phyloP scores from a whole-genome alignment of 1,140 invertebrate species.

The Anoplophora glabripennis region DNA sequence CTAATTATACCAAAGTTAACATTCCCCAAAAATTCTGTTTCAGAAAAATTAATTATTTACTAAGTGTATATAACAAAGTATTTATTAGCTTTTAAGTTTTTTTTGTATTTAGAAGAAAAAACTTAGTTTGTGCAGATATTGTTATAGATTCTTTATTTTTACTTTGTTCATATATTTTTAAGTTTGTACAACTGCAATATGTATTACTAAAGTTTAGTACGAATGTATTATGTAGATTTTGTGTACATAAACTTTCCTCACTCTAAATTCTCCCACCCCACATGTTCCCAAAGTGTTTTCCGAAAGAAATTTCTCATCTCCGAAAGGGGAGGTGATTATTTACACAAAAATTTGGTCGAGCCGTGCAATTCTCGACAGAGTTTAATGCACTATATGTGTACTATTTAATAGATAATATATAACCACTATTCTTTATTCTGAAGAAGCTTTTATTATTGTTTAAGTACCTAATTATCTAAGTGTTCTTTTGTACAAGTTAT shows the following conservation, averaged over 20 bases:
- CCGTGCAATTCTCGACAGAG: not conserved
- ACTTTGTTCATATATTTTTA: constrained; percentile 31
- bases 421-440: constrained; percentile 18
- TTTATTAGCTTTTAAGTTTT: constrained; percentile 41
- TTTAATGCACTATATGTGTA: constrained; percentile 5
- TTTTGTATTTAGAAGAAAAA: constrained; percentile 15
- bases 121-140: constrained; percentile 28
- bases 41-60: constrained; percentile 44
- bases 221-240: constrained; percentile 13
- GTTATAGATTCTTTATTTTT: constrained; percentile 36
- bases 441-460: constrained; percentile 21
- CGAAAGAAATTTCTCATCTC: no score
- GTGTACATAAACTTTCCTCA: constrained; percentile 14
- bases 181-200: constrained; percentile 37
- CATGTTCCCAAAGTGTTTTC: constrained; percentile 8
- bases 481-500: constrained; percentile 35
- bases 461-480: constrained; percentile 27
- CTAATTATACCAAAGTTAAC: constrained; percentile 54
- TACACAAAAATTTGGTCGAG: not conserved
- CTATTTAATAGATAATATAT: constrained; percentile 16
- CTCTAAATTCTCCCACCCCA: not conserved
- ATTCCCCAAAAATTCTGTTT: constrained; percentile 51
- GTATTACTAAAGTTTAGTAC: constrained; percentile 34
- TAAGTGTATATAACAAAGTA: constrained; percentile 47
- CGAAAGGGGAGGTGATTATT: no score